Evolutionary conservation across 2,113 vertebrate genomes (phyloP).

Genomic region (Pardalotus punctatus): DNA sequence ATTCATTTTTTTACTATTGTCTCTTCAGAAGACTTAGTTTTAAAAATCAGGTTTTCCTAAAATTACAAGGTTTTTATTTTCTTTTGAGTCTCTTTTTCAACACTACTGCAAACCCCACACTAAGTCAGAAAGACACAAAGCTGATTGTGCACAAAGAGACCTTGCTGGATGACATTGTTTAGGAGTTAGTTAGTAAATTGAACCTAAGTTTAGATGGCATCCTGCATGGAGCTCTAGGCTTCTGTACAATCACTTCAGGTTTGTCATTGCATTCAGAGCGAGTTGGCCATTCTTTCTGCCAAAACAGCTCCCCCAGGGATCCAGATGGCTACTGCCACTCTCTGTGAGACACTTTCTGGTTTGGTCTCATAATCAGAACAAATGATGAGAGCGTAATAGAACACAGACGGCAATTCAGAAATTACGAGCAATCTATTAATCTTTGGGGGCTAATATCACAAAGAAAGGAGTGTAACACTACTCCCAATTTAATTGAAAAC

Average conservation of each 20-base stretch:
- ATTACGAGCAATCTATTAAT: constrained; percentile 68
- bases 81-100: not conserved
- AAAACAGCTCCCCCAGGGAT: not conserved
- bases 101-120: too few relatives aligned
- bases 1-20: not conserved
- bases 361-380: constrained; percentile 56
- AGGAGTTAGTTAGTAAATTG: not conserved
- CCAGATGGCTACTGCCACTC: constrained; percentile 1
- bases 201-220: not conserved
- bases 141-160: not conserved
- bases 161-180: not conserved
- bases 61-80: not conserved
- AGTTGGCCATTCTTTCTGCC: not conserved
- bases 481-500: constrained; percentile 72
- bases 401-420: constrained; percentile 49
- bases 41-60: not conserved
- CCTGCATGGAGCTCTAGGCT: not conserved
- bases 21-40: not conserved
- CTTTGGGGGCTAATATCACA: constrained; percentile 72
- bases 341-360: constrained; percentile 1
- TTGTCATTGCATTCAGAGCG: not conserved
- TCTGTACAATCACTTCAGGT: not conserved
- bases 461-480: constrained; percentile 67
- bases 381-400: constrained; percentile 2
- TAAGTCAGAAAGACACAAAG: not conserved